Base-by-base conservation (phyloP, 2,113 vertebrate species). In the Ornithorhynchus anatinus region DNA sequence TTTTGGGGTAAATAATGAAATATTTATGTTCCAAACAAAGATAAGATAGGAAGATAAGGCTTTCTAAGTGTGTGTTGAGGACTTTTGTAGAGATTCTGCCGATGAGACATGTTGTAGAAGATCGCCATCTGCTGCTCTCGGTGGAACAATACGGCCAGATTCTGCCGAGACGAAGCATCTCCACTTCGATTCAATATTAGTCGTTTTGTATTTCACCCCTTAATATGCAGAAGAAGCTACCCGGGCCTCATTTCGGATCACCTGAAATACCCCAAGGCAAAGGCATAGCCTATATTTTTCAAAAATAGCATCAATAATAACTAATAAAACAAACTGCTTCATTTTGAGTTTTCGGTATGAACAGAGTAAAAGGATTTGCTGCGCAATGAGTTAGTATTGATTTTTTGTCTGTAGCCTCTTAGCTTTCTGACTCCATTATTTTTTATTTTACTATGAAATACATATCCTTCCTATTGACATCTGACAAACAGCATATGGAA, bases 401-500 rank as follows among this genome's bases (percentile, higher is more conserved):
- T 94, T 94, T 90, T 91, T 83, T 75, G 68, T 86, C 84, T 89
- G 77, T 83, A 80, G 88, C 90, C 87, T 68, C 68, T 88, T 79
- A 77, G 84, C 79, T 90, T 94, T 95, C 92, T 89, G 84, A 88
- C 89, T 95, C 92, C 91, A 92, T 95, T 94, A 92, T 94, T 95
- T 94, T 94, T 92, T 88, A 93, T 95, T 96, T 96, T 93, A 86
- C 90, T 92, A 86, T 94, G 93, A 95, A 95, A 95, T 94, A 86
- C 89, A 89, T 92, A 90, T 95, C 92, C 93, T 78, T 90, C 80
- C 76, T 84, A 64, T 91, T 94, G 94, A 93, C 91, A 94, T 93
- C 94, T 95, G 94, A 94, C 93, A 96, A 95, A 95, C 94, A 95
- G 74, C 93, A 94, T 94, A 89, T 95, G 92, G 86, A 94, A 93